These are phyloP conservation scores for Congeria kusceri DNA, from an alignment of 2,888 invertebrate species.

Conservation along the genomic window DNA sequence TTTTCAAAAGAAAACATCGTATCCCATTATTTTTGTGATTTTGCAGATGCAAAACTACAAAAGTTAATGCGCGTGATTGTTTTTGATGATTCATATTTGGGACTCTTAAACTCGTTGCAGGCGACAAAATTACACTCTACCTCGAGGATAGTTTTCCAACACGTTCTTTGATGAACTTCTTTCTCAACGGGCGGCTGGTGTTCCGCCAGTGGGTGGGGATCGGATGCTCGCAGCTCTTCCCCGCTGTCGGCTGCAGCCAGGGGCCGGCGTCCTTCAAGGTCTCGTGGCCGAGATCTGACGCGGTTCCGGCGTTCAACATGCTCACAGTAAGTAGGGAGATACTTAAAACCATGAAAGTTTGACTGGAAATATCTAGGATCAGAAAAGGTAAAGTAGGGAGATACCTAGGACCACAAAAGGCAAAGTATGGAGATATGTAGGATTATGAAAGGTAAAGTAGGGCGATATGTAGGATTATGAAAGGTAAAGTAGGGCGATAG, in stretches of 20 bases:
- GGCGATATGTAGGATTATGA: too few relatives aligned
- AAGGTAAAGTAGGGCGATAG: too few relatives aligned
- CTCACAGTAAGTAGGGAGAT: slow-evolving; percentile 15
- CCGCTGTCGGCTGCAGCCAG: slow-evolving; percentile 62
- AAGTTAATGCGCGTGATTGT: too few relatives aligned
- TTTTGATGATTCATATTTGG: not conserved
- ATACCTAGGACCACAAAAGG: too few relatives aligned
- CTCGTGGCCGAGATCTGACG: slow-evolving; percentile 56
- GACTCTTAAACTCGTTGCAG: slow-evolving; percentile 28
- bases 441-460: too few relatives aligned
- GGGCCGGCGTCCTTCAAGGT: slow-evolving; percentile 57
- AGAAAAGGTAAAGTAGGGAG: too few relatives aligned
- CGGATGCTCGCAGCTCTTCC: slow-evolving; percentile 54
- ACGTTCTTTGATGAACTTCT: slow-evolving; percentile 65
- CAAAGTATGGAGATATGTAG: too few relatives aligned
- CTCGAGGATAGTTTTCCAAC: slow-evolving; percentile 61
- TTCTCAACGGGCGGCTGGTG: slow-evolving; percentile 60
- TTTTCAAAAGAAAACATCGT: too few relatives aligned
- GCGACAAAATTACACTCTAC: slow-evolving; percentile 59
- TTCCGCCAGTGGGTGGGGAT: slow-evolving; percentile 66
- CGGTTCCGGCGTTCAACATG: slow-evolving; percentile 3
- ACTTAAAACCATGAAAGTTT: too few relatives aligned
- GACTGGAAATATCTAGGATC: too few relatives aligned
- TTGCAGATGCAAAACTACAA: too few relatives aligned
- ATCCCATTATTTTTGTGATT: too few relatives aligned